These are phyloP conservation scores for Apodemia mormo DNA, from an alignment of 2,888 invertebrate genomes.

Conservation along the genomic window DNA sequence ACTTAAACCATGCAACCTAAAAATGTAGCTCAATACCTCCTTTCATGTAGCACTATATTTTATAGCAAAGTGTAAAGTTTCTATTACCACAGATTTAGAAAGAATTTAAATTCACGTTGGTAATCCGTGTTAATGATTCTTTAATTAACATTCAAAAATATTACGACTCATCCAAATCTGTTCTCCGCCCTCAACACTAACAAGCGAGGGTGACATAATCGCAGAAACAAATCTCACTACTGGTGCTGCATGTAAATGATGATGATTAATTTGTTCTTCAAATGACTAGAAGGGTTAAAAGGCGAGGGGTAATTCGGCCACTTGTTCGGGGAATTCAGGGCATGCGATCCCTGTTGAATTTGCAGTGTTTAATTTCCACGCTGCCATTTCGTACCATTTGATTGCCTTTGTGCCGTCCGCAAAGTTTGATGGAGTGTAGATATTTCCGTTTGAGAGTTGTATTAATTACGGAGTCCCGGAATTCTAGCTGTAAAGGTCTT, in stretches of 20 bases:
- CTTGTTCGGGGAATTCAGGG: slow-evolving; percentile 67
- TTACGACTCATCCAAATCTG: slow-evolving; percentile 70
- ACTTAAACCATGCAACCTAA: too few species aligned
- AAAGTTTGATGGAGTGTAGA: slow-evolving; percentile 75
- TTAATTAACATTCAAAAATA: slow-evolving; percentile 61
- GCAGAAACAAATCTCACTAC: slow-evolving; percentile 80
- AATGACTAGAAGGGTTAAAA: slow-evolving; percentile 81
- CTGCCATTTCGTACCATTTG: slow-evolving; percentile 66
- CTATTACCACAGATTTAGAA: too few species aligned
- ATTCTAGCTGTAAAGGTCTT: slow-evolving; percentile 4
- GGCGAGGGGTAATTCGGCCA: slow-evolving; percentile 68
- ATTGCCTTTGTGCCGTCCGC: slow-evolving; percentile 72
- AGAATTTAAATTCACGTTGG: not conserved
- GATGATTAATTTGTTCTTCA: slow-evolving; percentile 81
- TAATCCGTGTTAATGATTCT: slow-evolving; percentile 29
- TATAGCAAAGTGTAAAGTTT: too few species aligned
- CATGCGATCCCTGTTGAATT: slow-evolving; percentile 55
- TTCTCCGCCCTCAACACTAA: slow-evolving; percentile 50
- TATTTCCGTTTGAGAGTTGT: slow-evolving; percentile 74
- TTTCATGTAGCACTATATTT: too few species aligned
- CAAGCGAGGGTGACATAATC: slow-evolving; percentile 79
- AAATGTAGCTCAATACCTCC: too few species aligned
- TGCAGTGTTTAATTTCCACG: slow-evolving; percentile 63
- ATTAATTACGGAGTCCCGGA: slow-evolving; percentile 62
- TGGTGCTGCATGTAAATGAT: slow-evolving; percentile 80